Evolutionary conservation across 2,113 vertebrate species (phyloP).

Genomic region (Syrmaticus mikado): DNA sequence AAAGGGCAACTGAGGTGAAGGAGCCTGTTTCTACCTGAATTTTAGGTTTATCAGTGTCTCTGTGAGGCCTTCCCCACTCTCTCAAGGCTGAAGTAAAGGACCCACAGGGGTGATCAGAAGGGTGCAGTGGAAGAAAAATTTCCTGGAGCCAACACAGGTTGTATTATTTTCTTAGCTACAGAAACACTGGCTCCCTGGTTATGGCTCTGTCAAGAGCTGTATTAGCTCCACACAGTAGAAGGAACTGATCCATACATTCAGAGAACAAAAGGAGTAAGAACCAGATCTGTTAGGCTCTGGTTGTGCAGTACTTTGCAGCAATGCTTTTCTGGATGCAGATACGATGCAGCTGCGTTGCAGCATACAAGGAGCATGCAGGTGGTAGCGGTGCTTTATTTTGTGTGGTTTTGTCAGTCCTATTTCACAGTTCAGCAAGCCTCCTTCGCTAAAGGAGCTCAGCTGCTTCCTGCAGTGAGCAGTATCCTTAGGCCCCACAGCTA

Average conservation of each 20-base stretch:
- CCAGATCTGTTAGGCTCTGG: background rate
- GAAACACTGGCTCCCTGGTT: background rate
- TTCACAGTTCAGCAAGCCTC: background rate
- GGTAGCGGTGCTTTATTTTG: background rate
- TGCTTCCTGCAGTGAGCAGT: background rate
- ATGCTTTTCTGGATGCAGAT: background rate
- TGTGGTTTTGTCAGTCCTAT: background rate
- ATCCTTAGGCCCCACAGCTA: background rate
- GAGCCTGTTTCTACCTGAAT: background rate
- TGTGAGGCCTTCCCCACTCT: fast-evolving
- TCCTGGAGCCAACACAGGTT: background rate
- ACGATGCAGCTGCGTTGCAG: background rate
- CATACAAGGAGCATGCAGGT: background rate
- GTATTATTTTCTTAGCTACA: background rate
- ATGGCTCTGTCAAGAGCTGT: background rate
- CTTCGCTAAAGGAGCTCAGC: background rate
- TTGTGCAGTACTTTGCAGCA: background rate
- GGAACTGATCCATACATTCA: background rate
- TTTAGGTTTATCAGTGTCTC: background rate
- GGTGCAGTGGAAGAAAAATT: background rate
- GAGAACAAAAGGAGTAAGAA: background rate
- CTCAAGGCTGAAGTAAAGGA: background rate
- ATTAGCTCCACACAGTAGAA: background rate
- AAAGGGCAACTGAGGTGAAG: background rate
- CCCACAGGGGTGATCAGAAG: background rate